These are phyloP conservation scores for Drosophila histrio DNA, from an alignment of 2,888 invertebrate genomes.

Conservation along the genomic window DNA sequence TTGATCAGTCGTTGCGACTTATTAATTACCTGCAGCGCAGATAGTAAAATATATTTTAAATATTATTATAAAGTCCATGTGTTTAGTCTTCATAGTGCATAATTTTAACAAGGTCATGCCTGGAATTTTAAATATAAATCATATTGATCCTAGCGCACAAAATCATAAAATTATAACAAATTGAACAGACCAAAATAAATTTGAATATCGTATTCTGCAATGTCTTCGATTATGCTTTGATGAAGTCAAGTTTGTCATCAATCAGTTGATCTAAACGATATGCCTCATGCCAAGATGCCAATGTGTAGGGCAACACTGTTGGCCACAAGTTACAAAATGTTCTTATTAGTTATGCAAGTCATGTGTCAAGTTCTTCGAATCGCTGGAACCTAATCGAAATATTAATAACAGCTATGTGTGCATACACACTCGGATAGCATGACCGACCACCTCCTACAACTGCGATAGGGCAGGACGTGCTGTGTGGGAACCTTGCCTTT, in stretches of 20 bases:
- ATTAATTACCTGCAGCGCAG: conserved; percentile 33
- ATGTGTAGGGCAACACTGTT: conserved; percentile 36
- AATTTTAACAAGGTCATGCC: too few relatives aligned
- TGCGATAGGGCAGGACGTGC: conserved; percentile 45
- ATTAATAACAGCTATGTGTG: conserved; percentile 70
- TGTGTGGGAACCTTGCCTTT: conserved; percentile 69
- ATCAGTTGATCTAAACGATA: conserved; percentile 49
- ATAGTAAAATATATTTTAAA: not conserved
- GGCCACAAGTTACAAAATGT: conserved; percentile 57
- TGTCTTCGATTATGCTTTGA: conserved; percentile 50
- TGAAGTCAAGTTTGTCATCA: conserved; percentile 63
- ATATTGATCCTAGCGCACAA: not conserved
- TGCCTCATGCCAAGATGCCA: conserved; percentile 21
- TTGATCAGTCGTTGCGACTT: conserved; percentile 30
- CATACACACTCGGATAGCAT: conserved; percentile 21
- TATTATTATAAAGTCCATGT: too few relatives aligned
- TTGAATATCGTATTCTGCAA: not conserved
- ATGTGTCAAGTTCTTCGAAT: conserved; percentile 74
- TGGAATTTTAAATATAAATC: not conserved
- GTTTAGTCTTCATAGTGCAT: too few relatives aligned
- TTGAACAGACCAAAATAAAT: not conserved
- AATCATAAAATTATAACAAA: not conserved
- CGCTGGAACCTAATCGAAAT: conserved; percentile 77
- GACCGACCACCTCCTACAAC: conserved; percentile 9
- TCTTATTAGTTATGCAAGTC: conserved; percentile 74